phyloP scores from a whole-genome alignment of 1,140 invertebrate species.

The Caerostris darwini region DNA sequence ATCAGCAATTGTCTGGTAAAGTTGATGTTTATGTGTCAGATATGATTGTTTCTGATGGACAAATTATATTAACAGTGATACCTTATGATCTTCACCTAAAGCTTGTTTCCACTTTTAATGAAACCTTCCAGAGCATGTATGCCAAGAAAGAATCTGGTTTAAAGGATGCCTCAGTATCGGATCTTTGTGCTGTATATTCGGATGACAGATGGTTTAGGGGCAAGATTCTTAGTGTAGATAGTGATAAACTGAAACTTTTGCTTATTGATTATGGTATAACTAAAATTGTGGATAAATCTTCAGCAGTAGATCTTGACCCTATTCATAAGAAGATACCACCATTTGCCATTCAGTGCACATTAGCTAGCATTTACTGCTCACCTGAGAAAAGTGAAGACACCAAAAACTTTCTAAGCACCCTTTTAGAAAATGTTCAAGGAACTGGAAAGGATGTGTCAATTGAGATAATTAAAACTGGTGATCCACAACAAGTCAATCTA shows the following conservation, averaged over 20 bases:
- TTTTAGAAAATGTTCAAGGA: background rate
- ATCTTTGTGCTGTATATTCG: conserved; percentile 46
- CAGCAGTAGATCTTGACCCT: background rate
- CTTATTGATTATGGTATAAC: conserved; percentile 50
- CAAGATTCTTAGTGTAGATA: background rate
- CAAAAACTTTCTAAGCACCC: background rate
- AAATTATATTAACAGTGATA: conserved; percentile 9
- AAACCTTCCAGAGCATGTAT: background rate
- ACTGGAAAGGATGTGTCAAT: conserved; percentile 13
- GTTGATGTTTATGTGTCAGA: conserved; percentile 26
- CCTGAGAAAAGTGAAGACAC: background rate
- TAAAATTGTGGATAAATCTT: background rate
- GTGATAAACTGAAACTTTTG: conserved; percentile 1
- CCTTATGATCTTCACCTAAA: conserved; percentile 14
- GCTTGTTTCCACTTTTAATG: background rate
- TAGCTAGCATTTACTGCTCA: conserved; percentile 37
- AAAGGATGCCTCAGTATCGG: background rate
- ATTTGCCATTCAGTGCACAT: conserved; percentile 34
- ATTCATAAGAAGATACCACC: conserved; percentile 36
- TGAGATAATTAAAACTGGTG: conserved; percentile 3
- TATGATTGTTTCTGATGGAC: conserved; percentile 15
- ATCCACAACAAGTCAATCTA: conserved; percentile 34
- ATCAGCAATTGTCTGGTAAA: background rate
- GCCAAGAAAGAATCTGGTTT: conserved; percentile 1
- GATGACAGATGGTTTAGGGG: conserved; percentile 56